phyloP scores from a whole-genome alignment of 2,888 invertebrate genomes.

The Hedychridium roseum region DNA sequence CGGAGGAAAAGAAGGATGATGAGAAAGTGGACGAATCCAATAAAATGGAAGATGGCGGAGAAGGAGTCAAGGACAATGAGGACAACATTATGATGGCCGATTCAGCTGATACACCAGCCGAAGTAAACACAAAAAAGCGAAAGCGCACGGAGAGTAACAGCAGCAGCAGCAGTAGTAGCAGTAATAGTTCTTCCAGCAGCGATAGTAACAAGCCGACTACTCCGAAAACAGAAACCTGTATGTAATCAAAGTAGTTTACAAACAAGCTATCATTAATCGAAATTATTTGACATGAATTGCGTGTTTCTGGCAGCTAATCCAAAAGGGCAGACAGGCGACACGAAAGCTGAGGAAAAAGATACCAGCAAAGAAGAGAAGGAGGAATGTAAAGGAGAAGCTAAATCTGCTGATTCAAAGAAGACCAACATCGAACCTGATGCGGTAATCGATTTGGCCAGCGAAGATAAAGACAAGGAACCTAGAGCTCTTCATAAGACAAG shows the following conservation, averaged over 20 bases:
- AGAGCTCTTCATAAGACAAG: slow-evolving; percentile 92
- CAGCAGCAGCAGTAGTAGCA: slow-evolving; percentile 65
- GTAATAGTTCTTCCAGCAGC: slow-evolving; percentile 62
- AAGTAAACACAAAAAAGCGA: slow-evolving; percentile 64
- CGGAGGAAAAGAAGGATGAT: slow-evolving; percentile 64
- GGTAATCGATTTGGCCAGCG: slow-evolving; percentile 60
- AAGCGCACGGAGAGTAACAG: slow-evolving; percentile 67
- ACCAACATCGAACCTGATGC: slow-evolving; percentile 59
- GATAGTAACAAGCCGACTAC: slow-evolving; percentile 65
- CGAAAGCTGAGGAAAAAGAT: slow-evolving; percentile 51
- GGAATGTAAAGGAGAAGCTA: slow-evolving; percentile 60
- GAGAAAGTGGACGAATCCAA: slow-evolving; percentile 47
- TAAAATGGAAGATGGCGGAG: slow-evolving; percentile 58
- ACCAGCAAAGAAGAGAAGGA: slow-evolving; percentile 54
- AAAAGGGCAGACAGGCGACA: slow-evolving; percentile 51
- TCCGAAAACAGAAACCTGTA: slow-evolving; percentile 51
- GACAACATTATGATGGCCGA: slow-evolving; percentile 40
- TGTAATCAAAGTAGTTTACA: slow-evolving; percentile 55
- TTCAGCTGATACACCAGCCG: slow-evolving; percentile 59
- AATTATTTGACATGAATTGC: slow-evolving; percentile 3
- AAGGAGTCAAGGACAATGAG: slow-evolving; percentile 54
- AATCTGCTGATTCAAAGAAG: slow-evolving; percentile 58
- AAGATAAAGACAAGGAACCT: slow-evolving; percentile 66
- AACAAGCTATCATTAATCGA: slow-evolving; percentile 51
- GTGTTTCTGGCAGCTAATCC: slow-evolving; percentile 34